Percentiles rank a stretch among this genome's conserved stretches.
Conservation (phyloP, 2,113 vertebrate species). For the Crocuta crocuta region DNA sequence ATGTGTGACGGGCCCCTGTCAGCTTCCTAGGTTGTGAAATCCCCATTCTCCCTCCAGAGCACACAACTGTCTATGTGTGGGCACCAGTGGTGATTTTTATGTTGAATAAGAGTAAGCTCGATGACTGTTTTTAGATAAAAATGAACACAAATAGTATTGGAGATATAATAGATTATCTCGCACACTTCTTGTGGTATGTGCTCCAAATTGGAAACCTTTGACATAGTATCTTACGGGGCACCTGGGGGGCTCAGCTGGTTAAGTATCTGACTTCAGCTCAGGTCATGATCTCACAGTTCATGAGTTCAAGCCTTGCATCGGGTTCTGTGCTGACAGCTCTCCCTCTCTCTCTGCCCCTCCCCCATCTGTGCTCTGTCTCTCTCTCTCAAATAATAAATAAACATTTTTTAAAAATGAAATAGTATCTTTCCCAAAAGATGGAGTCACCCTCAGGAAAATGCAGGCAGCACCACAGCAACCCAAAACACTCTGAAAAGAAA, state of each 20-base stretch:
- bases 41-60: neutral
- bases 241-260: too few species aligned
- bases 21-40: neutral
- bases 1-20: neutral
- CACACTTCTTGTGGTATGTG: neutral
- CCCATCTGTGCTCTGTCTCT: too few species aligned
- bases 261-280: too few species aligned
- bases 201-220: neutral
- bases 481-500: neutral
- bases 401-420: neutral
- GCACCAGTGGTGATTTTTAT: neutral
- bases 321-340: too few species aligned
- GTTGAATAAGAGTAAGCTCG: neutral
- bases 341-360: too few species aligned
- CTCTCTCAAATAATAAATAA: too few species aligned
- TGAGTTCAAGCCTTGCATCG: too few species aligned
- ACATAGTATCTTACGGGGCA: neutral
- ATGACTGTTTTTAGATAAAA: neutral
- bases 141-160: neutral
- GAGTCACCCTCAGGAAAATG: neutral
- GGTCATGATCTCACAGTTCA: too few species aligned
- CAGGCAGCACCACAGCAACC: neutral
- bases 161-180: neutral
- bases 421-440: neutral
- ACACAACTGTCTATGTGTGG: neutral